phyloP scores from a whole-genome alignment of 1,140 invertebrate genomes.

The Hyphantria cunea region DNA sequence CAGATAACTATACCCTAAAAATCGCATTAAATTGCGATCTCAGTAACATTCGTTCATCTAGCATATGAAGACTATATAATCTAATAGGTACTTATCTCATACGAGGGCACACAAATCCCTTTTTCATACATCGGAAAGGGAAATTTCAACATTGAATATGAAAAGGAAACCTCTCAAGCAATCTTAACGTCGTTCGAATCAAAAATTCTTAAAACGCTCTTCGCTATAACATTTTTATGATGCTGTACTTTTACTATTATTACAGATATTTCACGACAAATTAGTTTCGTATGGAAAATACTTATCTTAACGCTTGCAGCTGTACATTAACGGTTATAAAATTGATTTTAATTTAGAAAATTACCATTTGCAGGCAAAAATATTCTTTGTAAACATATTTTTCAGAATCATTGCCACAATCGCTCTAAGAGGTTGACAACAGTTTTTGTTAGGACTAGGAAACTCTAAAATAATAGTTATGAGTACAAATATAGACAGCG shows the following conservation, averaged over 20 bases:
- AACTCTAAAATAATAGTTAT: no score
- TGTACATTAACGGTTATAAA: background rate
- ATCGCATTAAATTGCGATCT: conserved; percentile 52
- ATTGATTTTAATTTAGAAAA: no score
- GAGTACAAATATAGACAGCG: no score
- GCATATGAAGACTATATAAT: conserved; percentile 51
- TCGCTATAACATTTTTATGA: conserved; percentile 45
- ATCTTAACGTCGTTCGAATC: conserved; percentile 37
- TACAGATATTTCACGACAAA: conserved; percentile 37
- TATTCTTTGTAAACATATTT: no score
- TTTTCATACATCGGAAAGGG: conserved; percentile 49
- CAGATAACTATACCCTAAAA: conserved; percentile 31
- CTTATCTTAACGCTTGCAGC: conserved; percentile 18
- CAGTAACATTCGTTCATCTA: conserved; percentile 41
- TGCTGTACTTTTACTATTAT: conserved; percentile 47
- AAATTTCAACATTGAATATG: conserved; percentile 44
- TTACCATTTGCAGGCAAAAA: no score
- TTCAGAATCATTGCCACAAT: no score
- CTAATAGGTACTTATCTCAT: conserved; percentile 48
- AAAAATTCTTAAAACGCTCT: conserved; percentile 44
- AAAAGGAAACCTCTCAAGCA: conserved; percentile 37
- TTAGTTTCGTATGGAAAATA: conserved; percentile 37
- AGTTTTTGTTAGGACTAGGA: no score
- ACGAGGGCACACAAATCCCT: conserved; percentile 40
- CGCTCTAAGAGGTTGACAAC: no score